A percentile compares a stretch with the other conserved stretches of the same genome.
Conservation (phyloP, 2,888 invertebrate species). For the Orthosia cruda region DNA sequence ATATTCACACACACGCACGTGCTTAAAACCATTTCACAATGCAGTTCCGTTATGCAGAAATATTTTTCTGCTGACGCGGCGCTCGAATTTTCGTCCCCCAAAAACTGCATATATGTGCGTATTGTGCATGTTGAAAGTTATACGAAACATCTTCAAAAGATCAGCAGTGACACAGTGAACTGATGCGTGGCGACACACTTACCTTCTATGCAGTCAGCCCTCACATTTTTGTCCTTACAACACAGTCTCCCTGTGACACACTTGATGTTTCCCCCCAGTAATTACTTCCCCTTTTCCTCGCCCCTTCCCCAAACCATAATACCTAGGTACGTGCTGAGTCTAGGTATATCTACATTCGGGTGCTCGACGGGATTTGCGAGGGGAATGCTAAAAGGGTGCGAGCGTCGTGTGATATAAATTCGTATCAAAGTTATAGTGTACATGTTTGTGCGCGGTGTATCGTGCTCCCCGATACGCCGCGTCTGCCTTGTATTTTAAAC, state of each 20-base stretch:
- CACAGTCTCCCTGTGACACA: conserved; percentile 90
- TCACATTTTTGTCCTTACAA: conserved; percentile 90
- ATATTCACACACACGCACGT: conserved; percentile 50
- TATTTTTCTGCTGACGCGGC: conserved; percentile 37
- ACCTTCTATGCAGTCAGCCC: conserved; percentile 87
- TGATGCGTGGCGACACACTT: conserved; percentile 89
- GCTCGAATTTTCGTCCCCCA: conserved; percentile 43
- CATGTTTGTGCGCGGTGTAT: conserved; percentile 72
- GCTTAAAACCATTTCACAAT: conserved; percentile 38
- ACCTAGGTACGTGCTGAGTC: conserved; percentile 83
- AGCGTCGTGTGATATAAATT: conserved; percentile 83
- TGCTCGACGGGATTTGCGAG: conserved; percentile 86
- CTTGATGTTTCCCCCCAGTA: conserved; percentile 89
- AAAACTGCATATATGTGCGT: conserved; percentile 69
- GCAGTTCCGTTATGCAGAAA: conserved; percentile 32
- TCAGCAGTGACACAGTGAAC: conserved; percentile 91
- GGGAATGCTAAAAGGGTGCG: conserved; percentile 89
- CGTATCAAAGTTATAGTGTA: conserved; percentile 78
- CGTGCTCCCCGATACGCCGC: conserved; percentile 62
- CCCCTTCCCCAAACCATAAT: conserved; percentile 79
- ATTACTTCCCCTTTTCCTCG: conserved; percentile 86
- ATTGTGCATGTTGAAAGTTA: conserved; percentile 61
- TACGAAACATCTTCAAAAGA: conserved; percentile 82
- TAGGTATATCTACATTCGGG: conserved; percentile 85
- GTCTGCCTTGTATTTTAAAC: conserved; percentile 80